Conservation (phyloP, 2,797 vertebrate genomes). For the Xenops minutus region DNA sequence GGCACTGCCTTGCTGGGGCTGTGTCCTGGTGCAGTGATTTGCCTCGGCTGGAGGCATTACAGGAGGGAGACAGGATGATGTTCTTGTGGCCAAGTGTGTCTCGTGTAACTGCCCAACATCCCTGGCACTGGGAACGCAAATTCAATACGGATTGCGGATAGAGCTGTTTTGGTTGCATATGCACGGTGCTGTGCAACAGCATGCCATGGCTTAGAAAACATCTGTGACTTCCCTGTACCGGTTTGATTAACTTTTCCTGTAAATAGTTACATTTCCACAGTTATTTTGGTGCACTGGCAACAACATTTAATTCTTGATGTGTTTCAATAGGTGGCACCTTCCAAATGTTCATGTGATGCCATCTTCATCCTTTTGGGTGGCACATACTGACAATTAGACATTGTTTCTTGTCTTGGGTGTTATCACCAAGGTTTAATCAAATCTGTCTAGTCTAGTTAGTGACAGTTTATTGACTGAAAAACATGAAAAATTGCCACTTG, state of each 20-base stretch:
- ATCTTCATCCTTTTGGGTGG: not conserved
- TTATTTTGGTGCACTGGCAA: not conserved
- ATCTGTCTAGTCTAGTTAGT: not conserved
- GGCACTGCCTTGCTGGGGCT: not conserved
- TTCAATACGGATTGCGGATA: accelerated
- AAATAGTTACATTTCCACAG: not conserved
- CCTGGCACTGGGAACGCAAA: not conserved
- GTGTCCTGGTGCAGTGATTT: not conserved
- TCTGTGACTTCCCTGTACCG: not conserved
- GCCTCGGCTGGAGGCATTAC: accelerated
- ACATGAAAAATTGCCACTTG: not conserved
- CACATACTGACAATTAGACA: not conserved
- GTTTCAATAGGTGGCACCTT: not conserved
- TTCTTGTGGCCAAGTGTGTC: not conserved
- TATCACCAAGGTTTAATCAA: not conserved
- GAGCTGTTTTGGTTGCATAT: not conserved
- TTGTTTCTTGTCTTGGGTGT: not conserved
- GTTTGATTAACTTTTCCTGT: not conserved
- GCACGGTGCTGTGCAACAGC: too few species aligned
- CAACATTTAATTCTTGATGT: not conserved
- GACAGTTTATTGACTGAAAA: not conserved
- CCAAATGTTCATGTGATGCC: not conserved
- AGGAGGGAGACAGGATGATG: not conserved
- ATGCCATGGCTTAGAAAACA: not conserved
- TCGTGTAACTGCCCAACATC: accelerated